These are phyloP conservation scores for Dicrurus megarhynchus DNA, from an alignment of 2,113 vertebrate genomes.

Conservation along the genomic window DNA sequence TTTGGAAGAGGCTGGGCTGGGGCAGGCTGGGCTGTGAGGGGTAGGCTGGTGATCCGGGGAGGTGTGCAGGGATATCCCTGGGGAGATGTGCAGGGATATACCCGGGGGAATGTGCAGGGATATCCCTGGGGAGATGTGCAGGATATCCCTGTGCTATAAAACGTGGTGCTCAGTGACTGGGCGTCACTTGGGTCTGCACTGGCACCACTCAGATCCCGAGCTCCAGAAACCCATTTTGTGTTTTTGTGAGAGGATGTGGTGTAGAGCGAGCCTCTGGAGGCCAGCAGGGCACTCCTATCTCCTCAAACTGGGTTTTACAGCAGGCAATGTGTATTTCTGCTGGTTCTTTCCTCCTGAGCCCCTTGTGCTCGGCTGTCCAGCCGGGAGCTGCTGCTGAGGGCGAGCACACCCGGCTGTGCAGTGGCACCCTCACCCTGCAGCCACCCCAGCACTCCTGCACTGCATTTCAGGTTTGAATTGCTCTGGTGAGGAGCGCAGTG, in stretches of 20 bases:
- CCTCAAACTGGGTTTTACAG: not conserved
- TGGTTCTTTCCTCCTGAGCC: not conserved
- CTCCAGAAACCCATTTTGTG: not conserved
- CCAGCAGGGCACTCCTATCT: not conserved
- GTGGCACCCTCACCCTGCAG: not conserved
- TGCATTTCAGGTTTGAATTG: not conserved
- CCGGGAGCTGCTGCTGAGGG: not conserved
- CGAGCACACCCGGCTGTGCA: not conserved
- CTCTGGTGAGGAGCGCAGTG: not conserved
- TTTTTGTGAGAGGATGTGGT: too few species aligned
- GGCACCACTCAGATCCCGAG: not conserved
- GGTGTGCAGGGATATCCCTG: not conserved
- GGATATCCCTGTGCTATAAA: not conserved
- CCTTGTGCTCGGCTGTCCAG: accelerated
- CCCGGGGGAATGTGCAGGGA: not conserved
- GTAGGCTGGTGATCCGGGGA: too few species aligned
- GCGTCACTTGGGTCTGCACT: not conserved
- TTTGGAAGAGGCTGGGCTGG: not conserved
- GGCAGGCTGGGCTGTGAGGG: not conserved
- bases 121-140: not conserved
- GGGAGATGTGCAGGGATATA: not conserved
- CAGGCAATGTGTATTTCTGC: not conserved
- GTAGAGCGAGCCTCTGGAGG: not conserved
- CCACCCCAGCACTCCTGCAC: accelerated
- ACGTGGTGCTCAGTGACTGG: not conserved